Evolutionary conservation across 2,113 vertebrate genomes (phyloP).

Genomic region (Tricholaema leucomelas): DNA sequence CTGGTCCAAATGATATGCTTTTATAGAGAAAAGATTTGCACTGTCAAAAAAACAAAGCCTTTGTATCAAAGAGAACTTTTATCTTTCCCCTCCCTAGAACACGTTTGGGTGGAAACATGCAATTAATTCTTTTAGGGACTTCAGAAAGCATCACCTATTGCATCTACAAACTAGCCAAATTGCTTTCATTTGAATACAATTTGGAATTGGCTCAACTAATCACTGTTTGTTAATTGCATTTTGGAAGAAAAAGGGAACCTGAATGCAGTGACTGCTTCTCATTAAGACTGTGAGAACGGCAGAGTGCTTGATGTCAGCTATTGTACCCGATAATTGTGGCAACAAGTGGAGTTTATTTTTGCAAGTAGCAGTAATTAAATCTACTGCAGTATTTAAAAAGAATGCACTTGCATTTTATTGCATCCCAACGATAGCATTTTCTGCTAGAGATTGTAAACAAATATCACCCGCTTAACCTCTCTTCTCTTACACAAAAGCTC

Average conservation of each 20-base stretch:
- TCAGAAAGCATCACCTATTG: slow-evolving; percentile 72
- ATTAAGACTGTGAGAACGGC: slow-evolving; percentile 55
- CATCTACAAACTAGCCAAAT: slow-evolving; percentile 66
- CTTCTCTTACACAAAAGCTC: neutral
- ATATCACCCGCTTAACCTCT: neutral
- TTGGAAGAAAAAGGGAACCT: slow-evolving; percentile 62
- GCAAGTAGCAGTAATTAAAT: slow-evolving; percentile 65
- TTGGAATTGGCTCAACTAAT: slow-evolving; percentile 80
- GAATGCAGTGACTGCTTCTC: slow-evolving; percentile 64
- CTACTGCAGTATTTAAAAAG: slow-evolving; percentile 33
- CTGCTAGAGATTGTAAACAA: neutral
- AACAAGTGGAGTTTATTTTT: slow-evolving; percentile 56
- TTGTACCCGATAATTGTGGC: slow-evolving; percentile 55
- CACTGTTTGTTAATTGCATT: slow-evolving; percentile 77
- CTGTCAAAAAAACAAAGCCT: slow-evolving; percentile 10
- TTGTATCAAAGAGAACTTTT: slow-evolving; percentile 14
- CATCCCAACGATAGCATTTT: neutral
- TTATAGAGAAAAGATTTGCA: slow-evolving; percentile 25
- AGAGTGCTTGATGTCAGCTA: slow-evolving; percentile 47
- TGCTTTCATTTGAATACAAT: slow-evolving; percentile 79
- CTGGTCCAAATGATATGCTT: slow-evolving; percentile 1
- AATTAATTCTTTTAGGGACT: slow-evolving; percentile 68
- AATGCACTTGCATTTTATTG: neutral
- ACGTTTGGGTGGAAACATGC: slow-evolving; percentile 55
- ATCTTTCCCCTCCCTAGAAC: neutral